Conservation (phyloP, 2,113 vertebrate genomes). For the Silurus meridionalis region DNA sequence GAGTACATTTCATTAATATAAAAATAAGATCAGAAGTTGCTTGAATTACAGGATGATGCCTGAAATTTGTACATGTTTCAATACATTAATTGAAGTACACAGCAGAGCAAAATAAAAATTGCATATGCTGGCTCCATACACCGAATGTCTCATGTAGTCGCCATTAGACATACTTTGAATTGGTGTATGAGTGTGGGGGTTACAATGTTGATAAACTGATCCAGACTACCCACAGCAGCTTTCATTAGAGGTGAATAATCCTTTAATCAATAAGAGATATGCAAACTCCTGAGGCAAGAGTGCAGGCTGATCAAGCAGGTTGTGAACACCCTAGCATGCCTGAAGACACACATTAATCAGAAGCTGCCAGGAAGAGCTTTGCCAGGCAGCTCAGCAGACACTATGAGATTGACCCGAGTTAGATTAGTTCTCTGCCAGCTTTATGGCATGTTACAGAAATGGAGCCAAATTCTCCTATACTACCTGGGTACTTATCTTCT, state of each 20-base stretch:
- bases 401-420: conserved; percentile 47
- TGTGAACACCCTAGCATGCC: conserved; percentile 36
- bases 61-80: neutral
- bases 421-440: conserved; percentile 45
- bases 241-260: conserved; percentile 52
- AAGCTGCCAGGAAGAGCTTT: conserved; percentile 23
- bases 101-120: neutral
- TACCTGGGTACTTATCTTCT: neutral
- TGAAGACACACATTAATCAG: conserved; percentile 54
- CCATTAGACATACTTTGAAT: conserved; percentile 4
- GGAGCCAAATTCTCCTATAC: conserved; percentile 9
- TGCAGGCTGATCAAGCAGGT: conserved; percentile 36
- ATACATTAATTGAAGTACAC: neutral
- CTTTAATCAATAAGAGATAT: conserved; percentile 48
- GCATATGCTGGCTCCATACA: neutral
- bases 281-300: conserved; percentile 29
- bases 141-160: neutral
- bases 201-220: conserved; percentile 37
- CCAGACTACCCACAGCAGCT: conserved; percentile 4
- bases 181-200: neutral
- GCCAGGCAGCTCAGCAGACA: conserved; percentile 33
- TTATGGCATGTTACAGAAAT: conserved; percentile 34
- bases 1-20: neutral
- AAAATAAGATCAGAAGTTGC: neutral
- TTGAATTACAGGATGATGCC: conserved; percentile 4